A percentile compares a stretch with the other conserved stretches of the same genome.
Conservation (phyloP, 2,888 invertebrate species). For the Nowickia ferox region DNA sequence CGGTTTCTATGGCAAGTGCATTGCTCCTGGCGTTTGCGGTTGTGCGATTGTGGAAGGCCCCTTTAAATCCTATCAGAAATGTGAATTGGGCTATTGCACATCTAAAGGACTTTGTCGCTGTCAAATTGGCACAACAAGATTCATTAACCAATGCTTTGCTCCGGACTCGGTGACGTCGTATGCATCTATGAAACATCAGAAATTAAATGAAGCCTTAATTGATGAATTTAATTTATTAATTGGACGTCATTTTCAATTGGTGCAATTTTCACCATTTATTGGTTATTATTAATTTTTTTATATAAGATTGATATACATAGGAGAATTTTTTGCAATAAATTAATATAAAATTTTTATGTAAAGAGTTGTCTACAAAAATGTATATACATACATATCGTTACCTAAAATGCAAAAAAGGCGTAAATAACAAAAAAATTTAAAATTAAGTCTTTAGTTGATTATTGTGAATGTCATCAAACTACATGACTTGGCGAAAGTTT, state of each 20-base stretch:
- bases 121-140: constrained; percentile 77
- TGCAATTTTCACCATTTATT: constrained; percentile 35
- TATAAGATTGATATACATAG: too few relatives aligned
- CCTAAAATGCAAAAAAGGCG: too few relatives aligned
- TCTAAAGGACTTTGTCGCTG: constrained; percentile 78
- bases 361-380: not conserved
- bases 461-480: too few relatives aligned
- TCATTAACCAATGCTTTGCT: constrained; percentile 79
- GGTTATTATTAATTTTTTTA: constrained; percentile 47
- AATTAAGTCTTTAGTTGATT: too few relatives aligned
- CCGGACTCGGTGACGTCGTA: constrained; percentile 80
- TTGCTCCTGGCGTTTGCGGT: constrained; percentile 79
- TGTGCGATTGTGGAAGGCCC: constrained; percentile 79
- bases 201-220: constrained; percentile 77
- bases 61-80: constrained; percentile 73
- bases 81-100: constrained; percentile 76
- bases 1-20: constrained; percentile 80
- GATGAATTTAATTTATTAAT: constrained; percentile 78
- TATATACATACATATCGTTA: too few relatives aligned
- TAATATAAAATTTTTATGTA: not conserved
- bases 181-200: constrained; percentile 76
- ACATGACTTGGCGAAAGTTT: too few relatives aligned
- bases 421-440: too few relatives aligned
- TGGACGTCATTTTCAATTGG: constrained; percentile 77
- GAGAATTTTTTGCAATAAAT: too few relatives aligned